A percentile compares a stretch with the other conserved stretches of the same genome.
Evolutionary conservation across 2,113 vertebrate species (phyloP).

Genomic region (Phylloscopus trochiloides): DNA sequence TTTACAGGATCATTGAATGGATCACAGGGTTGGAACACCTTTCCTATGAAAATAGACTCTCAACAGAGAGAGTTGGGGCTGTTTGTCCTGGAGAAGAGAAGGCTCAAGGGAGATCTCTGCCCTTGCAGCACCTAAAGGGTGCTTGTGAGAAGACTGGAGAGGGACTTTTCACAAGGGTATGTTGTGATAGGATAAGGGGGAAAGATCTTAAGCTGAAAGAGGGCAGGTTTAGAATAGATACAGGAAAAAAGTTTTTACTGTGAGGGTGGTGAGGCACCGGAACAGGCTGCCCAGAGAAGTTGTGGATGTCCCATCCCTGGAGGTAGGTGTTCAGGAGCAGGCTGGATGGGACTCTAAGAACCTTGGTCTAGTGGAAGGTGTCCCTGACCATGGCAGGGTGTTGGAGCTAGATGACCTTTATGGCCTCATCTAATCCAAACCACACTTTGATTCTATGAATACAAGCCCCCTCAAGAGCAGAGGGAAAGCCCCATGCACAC

Average conservation of each 20-base stretch:
- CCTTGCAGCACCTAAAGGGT: not conserved
- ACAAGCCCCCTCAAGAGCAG: not conserved
- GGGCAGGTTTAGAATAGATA: not conserved
- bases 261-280: not conserved
- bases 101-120: not conserved
- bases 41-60: not conserved
- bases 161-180: not conserved
- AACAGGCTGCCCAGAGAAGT: not conserved
- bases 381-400: not conserved
- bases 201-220: not conserved
- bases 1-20: not conserved
- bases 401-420: not conserved
- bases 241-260: not conserved
- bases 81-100: not conserved
- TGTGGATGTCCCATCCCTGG: not conserved
- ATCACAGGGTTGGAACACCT: not conserved
- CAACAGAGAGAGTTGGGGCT: not conserved
- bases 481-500: not conserved
- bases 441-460: not conserved
- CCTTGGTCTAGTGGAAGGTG: not conserved
- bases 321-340: not conserved
- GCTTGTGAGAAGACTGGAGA: not conserved
- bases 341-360: not conserved
- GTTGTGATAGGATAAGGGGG: not conserved
- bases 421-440: not conserved